Percentiles rank a stretch among this genome's conserved stretches.
Conservation (phyloP, 1,140 invertebrate genomes). For the Cepaea nemoralis region DNA sequence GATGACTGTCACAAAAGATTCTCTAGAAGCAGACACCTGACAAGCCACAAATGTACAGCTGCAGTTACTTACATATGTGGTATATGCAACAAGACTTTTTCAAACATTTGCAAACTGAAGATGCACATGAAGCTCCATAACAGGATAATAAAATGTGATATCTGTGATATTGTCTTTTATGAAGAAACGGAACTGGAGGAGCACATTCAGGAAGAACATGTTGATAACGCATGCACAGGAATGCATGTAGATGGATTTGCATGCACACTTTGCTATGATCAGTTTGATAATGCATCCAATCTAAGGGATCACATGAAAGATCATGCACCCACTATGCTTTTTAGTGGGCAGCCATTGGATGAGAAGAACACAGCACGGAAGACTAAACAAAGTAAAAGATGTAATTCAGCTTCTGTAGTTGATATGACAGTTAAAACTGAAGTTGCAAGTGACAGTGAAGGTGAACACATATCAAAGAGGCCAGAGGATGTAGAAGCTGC, state of each 20-base stretch:
- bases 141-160: constrained; percentile 11
- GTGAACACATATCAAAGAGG: not conserved
- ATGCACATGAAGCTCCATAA: constrained; percentile 19
- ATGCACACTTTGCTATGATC: constrained; percentile 7
- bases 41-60: not conserved
- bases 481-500: not conserved
- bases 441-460: not conserved
- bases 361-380: not conserved
- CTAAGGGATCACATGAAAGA: not conserved
- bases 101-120: constrained; percentile 2
- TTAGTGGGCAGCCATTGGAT: constrained; percentile 5
- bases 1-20: not conserved
- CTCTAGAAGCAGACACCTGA: not conserved
- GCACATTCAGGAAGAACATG: not conserved
- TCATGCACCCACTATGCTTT: constrained; percentile 28
- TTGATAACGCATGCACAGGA: not conserved
- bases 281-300: not conserved
- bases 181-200: not conserved
- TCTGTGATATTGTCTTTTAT: constrained; percentile 5
- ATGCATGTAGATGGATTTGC: not conserved
- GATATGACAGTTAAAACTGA: not conserved
- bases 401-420: not conserved
- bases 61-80: constrained; percentile 21
- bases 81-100: constrained; percentile 16
- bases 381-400: not conserved